Percentiles rank a stretch among this genome's conserved stretches.
Conservation (phyloP, 2,888 invertebrate species). For the Rotaria macrura region DNA sequence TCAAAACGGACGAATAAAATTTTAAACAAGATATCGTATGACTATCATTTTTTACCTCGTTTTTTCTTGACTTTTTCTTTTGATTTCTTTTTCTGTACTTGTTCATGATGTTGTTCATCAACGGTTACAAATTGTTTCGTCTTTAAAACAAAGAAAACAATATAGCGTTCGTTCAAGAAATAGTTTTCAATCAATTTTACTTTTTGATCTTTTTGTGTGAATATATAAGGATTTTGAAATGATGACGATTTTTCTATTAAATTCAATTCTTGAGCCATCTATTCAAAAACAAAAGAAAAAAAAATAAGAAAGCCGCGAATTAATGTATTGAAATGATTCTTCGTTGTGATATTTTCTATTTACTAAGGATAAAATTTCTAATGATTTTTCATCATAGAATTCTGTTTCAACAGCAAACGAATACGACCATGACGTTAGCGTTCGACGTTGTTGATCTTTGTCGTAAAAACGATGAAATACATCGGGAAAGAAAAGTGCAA, state of each 20-base stretch:
- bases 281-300: not conserved
- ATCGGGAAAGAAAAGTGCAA: not conserved
- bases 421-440: not conserved
- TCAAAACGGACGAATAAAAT: not conserved
- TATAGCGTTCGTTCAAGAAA: not conserved
- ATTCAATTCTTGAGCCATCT: constrained; percentile 5
- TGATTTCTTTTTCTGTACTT: not conserved
- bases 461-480: constrained; percentile 8
- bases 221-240: not conserved
- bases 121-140: not conserved
- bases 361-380: not conserved
- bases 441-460: constrained; percentile 4
- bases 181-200: not conserved
- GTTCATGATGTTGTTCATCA: not conserved
- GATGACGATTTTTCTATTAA: not conserved
- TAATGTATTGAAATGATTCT: not conserved
- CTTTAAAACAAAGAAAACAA: not conserved
- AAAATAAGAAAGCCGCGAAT: not conserved
- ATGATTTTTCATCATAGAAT: not conserved
- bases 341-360: not conserved
- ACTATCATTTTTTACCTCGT: not conserved
- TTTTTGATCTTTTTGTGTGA: not conserved
- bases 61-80: constrained; percentile 4
- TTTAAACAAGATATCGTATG: no score
- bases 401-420: not conserved